Conservation (phyloP, 2,888 invertebrate species). For the Hypomecis atomaria region DNA sequence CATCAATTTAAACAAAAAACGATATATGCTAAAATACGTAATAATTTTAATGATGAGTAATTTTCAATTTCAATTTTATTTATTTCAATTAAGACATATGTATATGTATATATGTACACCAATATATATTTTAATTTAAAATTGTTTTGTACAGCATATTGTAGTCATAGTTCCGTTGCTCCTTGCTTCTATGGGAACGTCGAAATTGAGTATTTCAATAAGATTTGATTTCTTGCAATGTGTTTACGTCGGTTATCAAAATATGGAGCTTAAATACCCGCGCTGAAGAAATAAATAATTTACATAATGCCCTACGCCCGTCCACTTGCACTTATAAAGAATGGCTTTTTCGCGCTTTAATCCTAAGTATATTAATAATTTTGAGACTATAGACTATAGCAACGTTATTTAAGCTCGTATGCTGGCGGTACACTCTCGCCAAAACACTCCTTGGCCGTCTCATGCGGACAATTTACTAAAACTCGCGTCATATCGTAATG, state of each 20-base stretch:
- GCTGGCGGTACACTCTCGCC: conserved; percentile 10
- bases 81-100: no score
- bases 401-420: conserved; percentile 48
- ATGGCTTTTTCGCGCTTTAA: conserved; percentile 26
- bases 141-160: neutral
- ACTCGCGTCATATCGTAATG: no score
- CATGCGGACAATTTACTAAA: no score
- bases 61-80: no score
- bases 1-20: no score
- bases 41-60: no score
- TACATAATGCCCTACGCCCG: conserved; percentile 32
- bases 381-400: conserved; percentile 18
- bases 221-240: conserved; percentile 22
- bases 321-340: conserved; percentile 25
- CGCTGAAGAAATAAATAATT: conserved; percentile 17
- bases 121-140: no score
- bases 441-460: no score
- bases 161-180: conserved; percentile 19
- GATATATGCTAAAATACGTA: no score
- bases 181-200: conserved; percentile 7
- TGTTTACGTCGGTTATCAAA: conserved; percentile 22
- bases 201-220: conserved; percentile 2
- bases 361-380: conserved; percentile 7
- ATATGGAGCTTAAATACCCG: conserved; percentile 33
- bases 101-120: neutral